phyloP scores from a whole-genome alignment of 2,797 vertebrate species.

The Brotula barbata region DNA sequence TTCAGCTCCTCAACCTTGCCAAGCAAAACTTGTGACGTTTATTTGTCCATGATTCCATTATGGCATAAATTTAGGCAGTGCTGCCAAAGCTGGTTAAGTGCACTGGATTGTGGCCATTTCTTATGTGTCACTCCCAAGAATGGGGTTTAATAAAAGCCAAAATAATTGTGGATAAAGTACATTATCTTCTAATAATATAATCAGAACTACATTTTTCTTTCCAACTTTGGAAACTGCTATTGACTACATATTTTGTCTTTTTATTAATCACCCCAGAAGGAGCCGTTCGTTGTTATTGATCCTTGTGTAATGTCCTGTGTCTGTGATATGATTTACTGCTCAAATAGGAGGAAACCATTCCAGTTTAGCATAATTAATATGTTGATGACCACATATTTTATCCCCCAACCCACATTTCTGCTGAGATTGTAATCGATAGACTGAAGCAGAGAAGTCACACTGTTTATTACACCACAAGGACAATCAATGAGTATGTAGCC shows the following conservation, averaged over 20 bases:
- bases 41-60: constrained; percentile 39
- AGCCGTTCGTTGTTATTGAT: constrained; percentile 49
- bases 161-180: background rate
- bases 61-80: constrained; percentile 26
- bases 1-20: constrained; percentile 48
- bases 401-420: constrained; percentile 38
- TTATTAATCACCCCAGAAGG: constrained; percentile 37
- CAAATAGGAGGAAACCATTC: constrained; percentile 33
- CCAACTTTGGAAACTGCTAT: constrained; percentile 2
- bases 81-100: constrained; percentile 30
- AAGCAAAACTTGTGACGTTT: constrained; percentile 51
- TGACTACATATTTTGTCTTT: constrained; percentile 7
- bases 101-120: constrained; percentile 1
- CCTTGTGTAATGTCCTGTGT: constrained; percentile 39
- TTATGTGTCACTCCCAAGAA: constrained; percentile 24
- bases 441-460: constrained; percentile 50
- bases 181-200: constrained; percentile 6
- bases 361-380: constrained; percentile 63
- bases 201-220: background rate
- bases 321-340: constrained; percentile 49
- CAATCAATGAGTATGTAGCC: constrained; percentile 51
- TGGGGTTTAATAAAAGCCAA: background rate
- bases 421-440: constrained; percentile 64
- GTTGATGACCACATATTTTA: constrained; percentile 65
- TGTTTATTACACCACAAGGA: constrained; percentile 43